These are phyloP conservation scores for Oegoconia quadripuncta DNA, from an alignment of 2,888 invertebrate species.

Conservation along the genomic window DNA sequence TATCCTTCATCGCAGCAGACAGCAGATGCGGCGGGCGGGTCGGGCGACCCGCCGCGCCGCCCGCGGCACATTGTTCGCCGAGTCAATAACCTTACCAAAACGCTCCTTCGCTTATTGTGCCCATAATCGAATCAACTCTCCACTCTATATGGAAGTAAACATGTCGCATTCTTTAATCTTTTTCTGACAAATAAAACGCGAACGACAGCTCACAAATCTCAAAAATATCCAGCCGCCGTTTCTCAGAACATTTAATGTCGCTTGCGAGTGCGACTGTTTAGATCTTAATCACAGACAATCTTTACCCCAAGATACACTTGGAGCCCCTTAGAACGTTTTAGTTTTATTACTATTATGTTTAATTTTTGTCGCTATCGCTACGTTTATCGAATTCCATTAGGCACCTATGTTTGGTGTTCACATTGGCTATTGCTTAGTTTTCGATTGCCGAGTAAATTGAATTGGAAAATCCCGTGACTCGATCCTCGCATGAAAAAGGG, in stretches of 20 bases:
- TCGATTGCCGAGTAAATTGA: slow-evolving; percentile 60
- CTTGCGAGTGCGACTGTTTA: slow-evolving; percentile 2
- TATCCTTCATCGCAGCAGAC: slow-evolving; percentile 47
- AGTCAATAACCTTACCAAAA: slow-evolving; percentile 77
- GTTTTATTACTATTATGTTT: background rate
- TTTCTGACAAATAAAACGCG: slow-evolving; percentile 54
- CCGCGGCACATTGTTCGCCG: slow-evolving; percentile 56
- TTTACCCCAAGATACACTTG: background rate
- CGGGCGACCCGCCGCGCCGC: slow-evolving; percentile 39
- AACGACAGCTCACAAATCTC: slow-evolving; percentile 41
- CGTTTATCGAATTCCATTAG: slow-evolving; percentile 2
- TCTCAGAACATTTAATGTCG: slow-evolving; percentile 26
- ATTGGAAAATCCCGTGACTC: slow-evolving; percentile 77
- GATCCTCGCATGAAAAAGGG: slow-evolving; percentile 65
- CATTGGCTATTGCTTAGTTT: slow-evolving; percentile 26
- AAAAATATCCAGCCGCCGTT: slow-evolving; percentile 29
- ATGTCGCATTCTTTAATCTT: slow-evolving; percentile 51
- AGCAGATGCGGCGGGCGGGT: slow-evolving; percentile 62
- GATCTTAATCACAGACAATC: background rate
- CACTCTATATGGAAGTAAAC: slow-evolving; percentile 67
- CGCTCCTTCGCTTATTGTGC: slow-evolving; percentile 68
- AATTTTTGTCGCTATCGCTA: background rate
- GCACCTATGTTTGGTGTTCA: slow-evolving; percentile 2
- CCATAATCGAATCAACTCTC: slow-evolving; percentile 72
- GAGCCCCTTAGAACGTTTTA: too few relatives aligned